These are phyloP conservation scores for Gila robusta DNA, from an alignment of 2,797 vertebrate species.

Conservation along the genomic window DNA sequence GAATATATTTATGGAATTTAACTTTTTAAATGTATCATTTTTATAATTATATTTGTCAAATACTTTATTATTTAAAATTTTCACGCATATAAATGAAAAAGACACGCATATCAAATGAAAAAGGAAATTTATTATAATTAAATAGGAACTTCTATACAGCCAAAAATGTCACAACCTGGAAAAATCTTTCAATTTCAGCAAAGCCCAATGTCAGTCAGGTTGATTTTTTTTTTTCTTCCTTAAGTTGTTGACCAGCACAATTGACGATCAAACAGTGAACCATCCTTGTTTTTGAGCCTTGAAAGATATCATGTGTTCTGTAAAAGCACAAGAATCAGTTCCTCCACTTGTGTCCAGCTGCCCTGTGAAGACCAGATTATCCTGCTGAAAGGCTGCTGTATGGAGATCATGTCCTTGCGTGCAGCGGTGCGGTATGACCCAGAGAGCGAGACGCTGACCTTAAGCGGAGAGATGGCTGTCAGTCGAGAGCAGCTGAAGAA, in stretches of 20 bases:
- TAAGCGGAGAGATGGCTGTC: conserved; percentile 89
- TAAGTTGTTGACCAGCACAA: background rate
- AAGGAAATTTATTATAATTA: background rate
- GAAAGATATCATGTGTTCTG: background rate
- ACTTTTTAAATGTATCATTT: background rate
- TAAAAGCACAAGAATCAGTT: background rate
- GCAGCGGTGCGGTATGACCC: conserved; percentile 89
- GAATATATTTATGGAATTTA: background rate
- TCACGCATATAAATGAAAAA: too few species aligned
- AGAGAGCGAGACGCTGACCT: conserved; percentile 87
- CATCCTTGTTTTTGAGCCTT: background rate
- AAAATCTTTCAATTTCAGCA: background rate
- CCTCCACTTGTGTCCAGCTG: conserved; percentile 67
- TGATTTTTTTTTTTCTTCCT: background rate
- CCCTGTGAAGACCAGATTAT: conserved; percentile 92
- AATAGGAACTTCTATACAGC: background rate
- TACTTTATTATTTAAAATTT: background rate
- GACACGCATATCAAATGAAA: background rate
- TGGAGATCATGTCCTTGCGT: conserved; percentile 91
- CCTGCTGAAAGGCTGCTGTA: conserved; percentile 90
- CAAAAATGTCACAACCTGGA: background rate
- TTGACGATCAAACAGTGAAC: background rate
- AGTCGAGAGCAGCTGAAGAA: conserved; percentile 90
- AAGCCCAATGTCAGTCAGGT: background rate
- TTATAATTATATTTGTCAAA: background rate